phyloP scores from a whole-genome alignment of 2,888 invertebrate species.

The Horisme vitalbata region DNA sequence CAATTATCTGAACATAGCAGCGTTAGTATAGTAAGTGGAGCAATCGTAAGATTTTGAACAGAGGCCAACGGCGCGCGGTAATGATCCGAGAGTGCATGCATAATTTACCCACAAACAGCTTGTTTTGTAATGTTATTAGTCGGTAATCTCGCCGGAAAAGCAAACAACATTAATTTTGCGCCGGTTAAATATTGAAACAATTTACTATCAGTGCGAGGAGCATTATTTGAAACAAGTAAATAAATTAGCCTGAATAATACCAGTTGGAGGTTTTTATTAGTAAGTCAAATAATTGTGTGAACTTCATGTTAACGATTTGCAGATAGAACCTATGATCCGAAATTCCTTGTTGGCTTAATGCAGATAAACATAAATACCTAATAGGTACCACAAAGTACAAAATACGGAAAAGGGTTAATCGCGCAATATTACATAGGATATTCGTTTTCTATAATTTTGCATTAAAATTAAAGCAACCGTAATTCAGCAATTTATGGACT shows the following conservation, averaged over 20 bases:
- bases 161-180: constrained; percentile 74
- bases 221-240: constrained; percentile 24
- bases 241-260: constrained; percentile 16
- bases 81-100: constrained; percentile 81
- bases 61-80: constrained; percentile 69
- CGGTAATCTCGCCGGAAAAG: constrained; percentile 78
- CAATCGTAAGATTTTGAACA: constrained; percentile 65
- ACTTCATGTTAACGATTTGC: no score
- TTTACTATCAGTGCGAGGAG: constrained; percentile 65
- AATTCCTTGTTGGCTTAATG: no score
- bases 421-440: no score
- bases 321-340: no score
- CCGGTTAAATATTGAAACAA: constrained; percentile 77
- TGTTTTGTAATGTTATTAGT: constrained; percentile 82
- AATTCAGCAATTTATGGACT: no score
- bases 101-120: constrained; percentile 79
- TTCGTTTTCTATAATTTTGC: no score
- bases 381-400: no score
- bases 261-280: neutral
- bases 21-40: constrained; percentile 46
- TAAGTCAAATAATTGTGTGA: no score
- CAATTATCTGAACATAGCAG: constrained; percentile 40
- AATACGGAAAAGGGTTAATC: no score
- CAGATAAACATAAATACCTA: no score
- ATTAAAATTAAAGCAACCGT: no score